These are phyloP conservation scores for Nymphalis io DNA, from an alignment of 1,140 invertebrate genomes.

Conservation along the genomic window DNA sequence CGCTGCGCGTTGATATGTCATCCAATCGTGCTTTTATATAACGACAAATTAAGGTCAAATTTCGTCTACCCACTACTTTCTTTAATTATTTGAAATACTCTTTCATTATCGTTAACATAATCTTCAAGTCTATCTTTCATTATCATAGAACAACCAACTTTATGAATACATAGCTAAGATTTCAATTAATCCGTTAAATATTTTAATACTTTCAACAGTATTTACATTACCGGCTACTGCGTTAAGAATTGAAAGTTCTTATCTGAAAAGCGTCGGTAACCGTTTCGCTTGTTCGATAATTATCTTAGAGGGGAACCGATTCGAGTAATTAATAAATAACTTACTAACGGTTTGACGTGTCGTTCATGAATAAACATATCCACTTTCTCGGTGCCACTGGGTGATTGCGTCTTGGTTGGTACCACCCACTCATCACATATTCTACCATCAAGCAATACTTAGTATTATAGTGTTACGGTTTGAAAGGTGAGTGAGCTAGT, in stretches of 20 bases:
- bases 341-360: constrained; percentile 22
- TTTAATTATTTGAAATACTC: neutral
- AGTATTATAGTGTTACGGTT: too few species aligned
- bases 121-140: neutral
- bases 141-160: neutral
- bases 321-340: constrained; percentile 37
- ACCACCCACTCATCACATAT: too few species aligned
- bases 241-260: constrained; percentile 15
- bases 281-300: constrained; percentile 27
- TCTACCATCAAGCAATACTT: too few species aligned
- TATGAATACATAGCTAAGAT: neutral
- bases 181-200: constrained; percentile 20
- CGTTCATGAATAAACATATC: constrained; percentile 35
- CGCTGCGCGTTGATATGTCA: too few species aligned
- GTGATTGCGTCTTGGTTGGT: too few species aligned
- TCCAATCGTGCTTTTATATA: too few species aligned
- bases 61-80: neutral
- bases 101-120: constrained; percentile 2
- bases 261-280: constrained; percentile 23
- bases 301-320: constrained; percentile 21
- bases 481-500: too few species aligned
- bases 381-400: constrained; percentile 26
- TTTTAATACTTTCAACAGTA: constrained; percentile 15
- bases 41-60: too few species aligned
- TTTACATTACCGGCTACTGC: constrained; percentile 24